These are phyloP conservation scores for Eulemur coronatus DNA, from an alignment of 2,797 vertebrate genomes.

Conservation along the genomic window DNA sequence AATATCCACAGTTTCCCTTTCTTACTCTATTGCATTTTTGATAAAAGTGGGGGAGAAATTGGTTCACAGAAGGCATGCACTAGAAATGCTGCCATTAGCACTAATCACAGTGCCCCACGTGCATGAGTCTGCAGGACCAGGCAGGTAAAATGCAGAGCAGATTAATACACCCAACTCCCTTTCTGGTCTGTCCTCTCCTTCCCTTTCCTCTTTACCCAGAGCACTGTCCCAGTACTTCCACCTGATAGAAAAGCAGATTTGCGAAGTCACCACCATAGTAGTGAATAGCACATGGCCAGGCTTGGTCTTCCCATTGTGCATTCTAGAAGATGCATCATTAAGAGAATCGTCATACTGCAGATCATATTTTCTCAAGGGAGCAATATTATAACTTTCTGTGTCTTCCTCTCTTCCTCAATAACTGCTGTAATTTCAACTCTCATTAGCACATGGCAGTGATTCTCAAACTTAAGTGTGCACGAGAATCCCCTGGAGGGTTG, in stretches of 20 bases:
- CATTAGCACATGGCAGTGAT: neutral
- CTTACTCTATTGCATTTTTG: neutral
- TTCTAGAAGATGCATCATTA: neutral
- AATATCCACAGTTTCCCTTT: neutral
- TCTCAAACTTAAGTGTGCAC: neutral
- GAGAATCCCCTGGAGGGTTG: neutral
- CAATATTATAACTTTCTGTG: neutral
- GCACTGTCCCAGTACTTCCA: neutral
- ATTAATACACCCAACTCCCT: neutral
- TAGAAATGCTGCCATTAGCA: neutral
- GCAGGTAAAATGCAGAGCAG: neutral
- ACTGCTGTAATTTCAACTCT: neutral
- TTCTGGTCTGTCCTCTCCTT: neutral
- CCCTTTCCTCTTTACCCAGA: neutral
- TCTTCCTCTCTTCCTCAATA: neutral
- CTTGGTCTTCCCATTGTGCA: neutral
- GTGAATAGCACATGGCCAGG: neutral
- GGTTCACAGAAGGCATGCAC: neutral
- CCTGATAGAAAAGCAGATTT: neutral
- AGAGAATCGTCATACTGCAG: neutral
- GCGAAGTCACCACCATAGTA: neutral
- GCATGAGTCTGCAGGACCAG: neutral
- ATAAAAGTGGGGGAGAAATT: neutral
- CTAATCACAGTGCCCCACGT: neutral
- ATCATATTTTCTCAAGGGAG: neutral